Evolutionary conservation across 2,113 vertebrate species (phyloP).

Genomic region (Poeciliopsis prolifica): DNA sequence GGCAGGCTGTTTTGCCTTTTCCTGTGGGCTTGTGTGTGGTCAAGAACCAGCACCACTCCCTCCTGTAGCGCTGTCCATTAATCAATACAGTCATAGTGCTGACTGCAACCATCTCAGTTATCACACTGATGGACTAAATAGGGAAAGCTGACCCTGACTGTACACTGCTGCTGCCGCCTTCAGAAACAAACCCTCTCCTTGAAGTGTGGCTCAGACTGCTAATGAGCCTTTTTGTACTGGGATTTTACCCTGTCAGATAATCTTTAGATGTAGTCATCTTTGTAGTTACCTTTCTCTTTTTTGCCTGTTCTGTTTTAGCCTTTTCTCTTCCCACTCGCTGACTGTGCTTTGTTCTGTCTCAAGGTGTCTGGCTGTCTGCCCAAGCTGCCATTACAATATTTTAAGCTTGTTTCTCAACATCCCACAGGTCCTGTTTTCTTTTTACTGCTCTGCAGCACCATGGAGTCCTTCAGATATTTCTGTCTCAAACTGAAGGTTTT

Average conservation of each 20-base stretch:
- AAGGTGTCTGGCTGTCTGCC: conserved; percentile 60
- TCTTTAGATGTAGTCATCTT: conserved; percentile 40
- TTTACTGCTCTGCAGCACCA: conserved; percentile 15
- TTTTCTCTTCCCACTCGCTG: conserved; percentile 12
- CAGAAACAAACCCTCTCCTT: conserved; percentile 78
- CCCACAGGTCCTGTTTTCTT: conserved; percentile 31
- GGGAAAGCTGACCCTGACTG: conserved; percentile 55
- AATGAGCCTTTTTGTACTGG: conserved; percentile 58
- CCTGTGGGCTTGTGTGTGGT: conserved; percentile 21
- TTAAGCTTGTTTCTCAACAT: conserved; percentile 52
- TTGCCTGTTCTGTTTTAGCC: not conserved
- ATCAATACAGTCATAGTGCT: conserved; percentile 78
- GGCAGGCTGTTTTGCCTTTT: conserved; percentile 8
- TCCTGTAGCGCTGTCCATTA: conserved; percentile 53
- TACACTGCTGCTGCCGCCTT: conserved; percentile 27
- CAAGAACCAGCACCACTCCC: conserved; percentile 40
- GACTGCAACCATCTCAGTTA: conserved; percentile 58
- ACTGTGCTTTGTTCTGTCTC: conserved; percentile 45
- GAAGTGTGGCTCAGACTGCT: conserved; percentile 71
- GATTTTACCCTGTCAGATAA: conserved; percentile 44
- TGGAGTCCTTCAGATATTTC: conserved; percentile 29
- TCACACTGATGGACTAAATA: conserved; percentile 34
- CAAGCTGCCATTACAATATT: conserved; percentile 58
- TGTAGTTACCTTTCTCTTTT: conserved; percentile 4
- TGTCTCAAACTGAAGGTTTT: not conserved